Conservation (phyloP, 1,140 invertebrate species). For the Semibalanus balanoides region DNA sequence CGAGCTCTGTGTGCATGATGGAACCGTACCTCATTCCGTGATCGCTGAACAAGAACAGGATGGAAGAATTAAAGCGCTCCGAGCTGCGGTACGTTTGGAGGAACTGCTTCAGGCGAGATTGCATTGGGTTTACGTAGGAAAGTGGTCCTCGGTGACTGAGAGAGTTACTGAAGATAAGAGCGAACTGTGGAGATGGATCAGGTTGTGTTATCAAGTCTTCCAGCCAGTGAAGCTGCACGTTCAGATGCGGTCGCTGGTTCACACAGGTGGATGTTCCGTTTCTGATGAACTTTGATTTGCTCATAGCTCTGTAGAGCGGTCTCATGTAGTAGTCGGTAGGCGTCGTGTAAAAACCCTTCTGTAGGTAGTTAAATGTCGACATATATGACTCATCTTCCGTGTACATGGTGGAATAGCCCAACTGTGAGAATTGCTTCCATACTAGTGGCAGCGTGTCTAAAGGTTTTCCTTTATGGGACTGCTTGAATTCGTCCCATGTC, state of each 20-base stretch:
- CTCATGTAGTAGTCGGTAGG: conserved; percentile 36
- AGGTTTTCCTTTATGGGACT: conserved; percentile 16
- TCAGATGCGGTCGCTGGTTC: background rate
- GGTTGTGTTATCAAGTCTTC: background rate
- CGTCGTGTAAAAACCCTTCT: conserved; percentile 30
- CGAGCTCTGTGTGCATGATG: conserved; percentile 59
- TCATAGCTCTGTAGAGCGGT: conserved; percentile 18
- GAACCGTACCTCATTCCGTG: conserved; percentile 80
- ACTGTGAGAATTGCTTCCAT: conserved; percentile 34
- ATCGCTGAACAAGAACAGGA: conserved; percentile 72
- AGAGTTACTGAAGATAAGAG: conserved; percentile 2
- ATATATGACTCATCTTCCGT: conserved; percentile 35
- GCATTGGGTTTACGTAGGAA: background rate
- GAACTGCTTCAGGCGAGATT: conserved; percentile 4
- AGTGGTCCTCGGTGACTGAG: conserved; percentile 7
- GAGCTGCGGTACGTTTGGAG: conserved; percentile 18
- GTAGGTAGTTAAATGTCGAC: conserved; percentile 35
- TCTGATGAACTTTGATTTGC: conserved; percentile 2
- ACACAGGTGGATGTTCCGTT: background rate
- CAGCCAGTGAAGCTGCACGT: background rate
- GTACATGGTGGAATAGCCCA: conserved; percentile 35
- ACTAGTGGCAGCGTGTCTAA: conserved; percentile 34
- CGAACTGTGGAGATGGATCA: conserved; percentile 4
- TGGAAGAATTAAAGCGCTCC: conserved; percentile 33
- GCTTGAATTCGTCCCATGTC: conserved; percentile 1